Percentiles rank a stretch among this genome's conserved stretches.
These are phyloP conservation scores for Phallusia fumigata DNA, from an alignment of 23 tunicate species.

Conservation along the genomic window DNA sequence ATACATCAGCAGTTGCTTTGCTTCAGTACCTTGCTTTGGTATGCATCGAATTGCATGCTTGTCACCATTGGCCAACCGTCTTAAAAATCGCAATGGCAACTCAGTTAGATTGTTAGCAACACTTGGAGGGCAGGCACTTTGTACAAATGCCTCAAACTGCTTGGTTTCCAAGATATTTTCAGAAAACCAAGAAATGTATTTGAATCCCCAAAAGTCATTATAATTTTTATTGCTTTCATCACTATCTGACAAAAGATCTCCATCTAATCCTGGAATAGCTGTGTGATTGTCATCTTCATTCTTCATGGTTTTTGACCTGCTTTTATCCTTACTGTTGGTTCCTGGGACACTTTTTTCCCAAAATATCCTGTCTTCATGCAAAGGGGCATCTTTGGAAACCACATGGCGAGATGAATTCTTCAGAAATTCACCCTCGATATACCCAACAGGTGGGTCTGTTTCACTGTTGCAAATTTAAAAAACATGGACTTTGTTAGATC, in stretches of 20 bases:
- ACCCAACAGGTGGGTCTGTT: background rate
- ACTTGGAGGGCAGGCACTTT: background rate
- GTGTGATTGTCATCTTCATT: background rate
- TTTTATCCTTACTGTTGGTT: too few species aligned
- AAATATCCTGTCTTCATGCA: background rate
- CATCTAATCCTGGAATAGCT: constrained; percentile 6
- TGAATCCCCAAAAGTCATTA: background rate
- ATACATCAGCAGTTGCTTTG: background rate
- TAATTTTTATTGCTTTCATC: background rate
- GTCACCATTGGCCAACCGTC: background rate
- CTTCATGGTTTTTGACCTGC: background rate
- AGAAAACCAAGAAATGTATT: constrained; percentile 9
- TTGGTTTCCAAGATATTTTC: background rate
- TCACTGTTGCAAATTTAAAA: background rate
- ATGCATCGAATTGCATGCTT: background rate
- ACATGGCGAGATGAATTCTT: background rate
- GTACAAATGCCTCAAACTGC: background rate
- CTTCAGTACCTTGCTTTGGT: background rate
- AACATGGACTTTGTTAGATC: too few species aligned
- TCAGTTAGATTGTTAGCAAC: constrained; percentile 4
- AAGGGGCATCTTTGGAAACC: constrained; percentile 1
- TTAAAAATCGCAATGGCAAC: background rate
- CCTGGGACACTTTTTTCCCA: background rate
- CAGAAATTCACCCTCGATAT: background rate
- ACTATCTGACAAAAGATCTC: background rate